A percentile compares a stretch with the other conserved stretches of the same genome.
Evolutionary conservation across 2,113 vertebrate species (phyloP).

Genomic region (Microtus ochrogaster): DNA sequence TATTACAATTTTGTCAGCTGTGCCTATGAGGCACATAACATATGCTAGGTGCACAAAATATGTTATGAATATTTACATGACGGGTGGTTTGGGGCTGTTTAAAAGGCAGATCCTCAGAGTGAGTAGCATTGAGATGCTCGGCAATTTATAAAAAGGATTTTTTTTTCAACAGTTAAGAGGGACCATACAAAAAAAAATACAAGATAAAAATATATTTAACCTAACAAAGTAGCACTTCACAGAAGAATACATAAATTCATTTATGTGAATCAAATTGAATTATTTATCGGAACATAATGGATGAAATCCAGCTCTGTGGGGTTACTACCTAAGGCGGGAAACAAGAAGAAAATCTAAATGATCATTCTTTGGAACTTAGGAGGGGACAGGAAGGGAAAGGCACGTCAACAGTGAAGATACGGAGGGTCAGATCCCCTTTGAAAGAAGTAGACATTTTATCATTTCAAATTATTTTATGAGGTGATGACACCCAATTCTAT

Average conservation of each 20-base stretch:
- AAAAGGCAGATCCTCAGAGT: conserved; percentile 40
- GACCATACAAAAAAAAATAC: conserved; percentile 45
- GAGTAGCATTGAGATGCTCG: conserved; percentile 55
- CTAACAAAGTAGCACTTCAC: conserved; percentile 49
- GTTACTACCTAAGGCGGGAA: conserved; percentile 25
- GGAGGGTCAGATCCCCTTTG: not conserved
- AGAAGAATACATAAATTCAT: conserved; percentile 52
- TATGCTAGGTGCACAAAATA: conserved; percentile 42
- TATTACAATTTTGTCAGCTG: conserved; percentile 30
- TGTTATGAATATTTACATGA: conserved; percentile 49
- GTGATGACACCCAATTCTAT: not conserved
- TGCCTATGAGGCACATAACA: conserved; percentile 39
- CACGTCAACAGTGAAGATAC: not conserved
- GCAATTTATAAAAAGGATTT: conserved; percentile 43
- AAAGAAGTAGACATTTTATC: not conserved
- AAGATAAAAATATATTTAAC: conserved; percentile 58
- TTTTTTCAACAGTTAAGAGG: conserved; percentile 26
- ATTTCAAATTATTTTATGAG: conserved; percentile 26
- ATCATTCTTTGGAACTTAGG: conserved; percentile 4
- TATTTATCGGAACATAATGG: conserved; percentile 36
- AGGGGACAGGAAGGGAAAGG: not conserved
- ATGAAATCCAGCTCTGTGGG: not conserved
- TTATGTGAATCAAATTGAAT: conserved; percentile 41
- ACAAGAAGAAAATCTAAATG: conserved; percentile 52
- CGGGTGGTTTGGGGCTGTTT: not conserved